Evolutionary conservation across 2,113 vertebrate species (phyloP), one percentile per base, ranked within the genome.

Genomic region (Cairina moschata): DNA sequence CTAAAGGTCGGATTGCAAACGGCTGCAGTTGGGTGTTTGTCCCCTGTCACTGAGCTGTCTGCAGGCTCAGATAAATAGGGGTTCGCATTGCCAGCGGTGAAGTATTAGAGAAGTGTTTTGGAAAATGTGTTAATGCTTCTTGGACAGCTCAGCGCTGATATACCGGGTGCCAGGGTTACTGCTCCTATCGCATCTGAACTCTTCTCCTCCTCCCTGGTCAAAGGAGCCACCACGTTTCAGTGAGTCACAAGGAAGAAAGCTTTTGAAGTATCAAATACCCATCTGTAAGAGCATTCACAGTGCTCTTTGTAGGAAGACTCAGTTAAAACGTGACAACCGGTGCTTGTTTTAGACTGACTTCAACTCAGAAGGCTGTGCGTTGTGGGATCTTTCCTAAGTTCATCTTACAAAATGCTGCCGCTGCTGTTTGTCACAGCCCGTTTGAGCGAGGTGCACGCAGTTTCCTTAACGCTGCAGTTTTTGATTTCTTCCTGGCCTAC

Each of bases 111-210:
- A 73, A 68, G 46, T 65, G 38, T 31, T 83, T 65, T 66, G 54
- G 46, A 84, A 90, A 94, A 62, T 26, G 55, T 42, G 21, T 62
- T 77, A 34, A 6, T 36, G 50, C 11, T 14, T 42, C 71, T 73
- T 73, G 71, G 44, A 48, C 2, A 8, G 48, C 29, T 59, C 7
- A 9, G 56, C 59, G 42, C 90, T 86, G 75, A 17, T 50, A 2
- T 3, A 21, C 40, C 26, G 8, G 34, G 0, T 2, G 4, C 31
- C 31, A n/a, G 74, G 38, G 25, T 89, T 68, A 17, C 0, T 3
- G 3, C 48, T 69, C 26, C 38, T 68, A 2, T 48, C 26, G 7
- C 9, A 11, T 65, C 56, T 66, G 6, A 32, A 42, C 36, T 13
- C 68, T 26, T 46, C 50, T 75, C 10, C 50, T 67, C 8, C 32